Evolutionary conservation across 1,140 invertebrate genomes (phyloP).

Genomic region (Panulirus ornatus): DNA sequence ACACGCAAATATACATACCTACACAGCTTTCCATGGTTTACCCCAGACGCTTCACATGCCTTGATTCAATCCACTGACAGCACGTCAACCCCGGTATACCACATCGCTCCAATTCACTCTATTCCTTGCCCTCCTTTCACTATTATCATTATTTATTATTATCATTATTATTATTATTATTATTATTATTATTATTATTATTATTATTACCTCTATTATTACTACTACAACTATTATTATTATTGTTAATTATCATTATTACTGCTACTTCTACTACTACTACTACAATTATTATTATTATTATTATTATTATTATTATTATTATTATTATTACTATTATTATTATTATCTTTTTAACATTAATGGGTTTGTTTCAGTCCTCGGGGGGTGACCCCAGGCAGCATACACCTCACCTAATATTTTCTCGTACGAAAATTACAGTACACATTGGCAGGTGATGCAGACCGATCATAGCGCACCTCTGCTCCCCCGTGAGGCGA

Average conservation of each 20-base stretch:
- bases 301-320: neutral
- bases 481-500: neutral
- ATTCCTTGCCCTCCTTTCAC: no score
- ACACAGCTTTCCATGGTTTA: no score
- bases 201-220: neutral
- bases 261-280: neutral
- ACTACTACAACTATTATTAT: no score
- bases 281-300: neutral
- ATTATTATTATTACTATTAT: neutral
- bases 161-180: neutral
- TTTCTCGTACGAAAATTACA: neutral
- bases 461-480: neutral
- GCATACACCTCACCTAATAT: neutral
- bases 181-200: neutral
- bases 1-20: no score
- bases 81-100: no score
- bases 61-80: no score
- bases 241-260: neutral
- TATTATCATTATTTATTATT: no score
- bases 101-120: no score
- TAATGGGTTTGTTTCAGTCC: no score
- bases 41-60: no score
- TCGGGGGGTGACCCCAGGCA: neutral
- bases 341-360: neutral
- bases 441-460: neutral